Evolutionary conservation across 2,113 vertebrate genomes (phyloP), one percentile per base, ranked within the genome.

Genomic region (Echinops telfairi): DNA sequence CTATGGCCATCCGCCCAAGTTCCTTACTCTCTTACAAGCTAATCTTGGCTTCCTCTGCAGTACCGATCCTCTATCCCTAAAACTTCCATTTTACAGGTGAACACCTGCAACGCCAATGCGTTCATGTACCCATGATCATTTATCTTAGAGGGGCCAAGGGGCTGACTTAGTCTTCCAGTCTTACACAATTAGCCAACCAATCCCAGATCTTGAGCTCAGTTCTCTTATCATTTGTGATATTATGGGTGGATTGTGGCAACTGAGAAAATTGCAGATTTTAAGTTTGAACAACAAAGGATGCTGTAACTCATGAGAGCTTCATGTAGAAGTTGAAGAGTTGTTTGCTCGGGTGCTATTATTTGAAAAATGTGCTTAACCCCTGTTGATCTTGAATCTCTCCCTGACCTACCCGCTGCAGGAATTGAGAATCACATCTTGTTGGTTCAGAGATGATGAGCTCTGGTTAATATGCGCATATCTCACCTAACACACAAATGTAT

Each of bases 281-380:
- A 9, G 22, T 78, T 88, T 83, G 36, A 68, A 36, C 19, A 70
- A 77, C 40, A 53, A 38, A 58, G 64, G 79, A 57, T 75, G 25
- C 7, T 57, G 20, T 71, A 17, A 29, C n/a, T 76, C 68, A 33
- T 7, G 7, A 29, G 36, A 83, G 76, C 64, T 80, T 90, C 71
- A 17, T 64, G 20, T 66, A 36, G 40, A 70, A 92, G 27, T 20
- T 23, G 53, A 90, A 12, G 40, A 90, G 77, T 76, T 83, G 10
- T 60, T 33, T 38, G 73, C 36, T 70, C 79, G 33, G 6, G 20
- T 87, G 57, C 27, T 92, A 15, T 62, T 58, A 60, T 86, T 76
- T 83, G 79, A 82, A 89, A 85, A 83, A 76, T 89, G 27, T n/a
- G 6, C 89, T 47, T 38, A 80, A 60, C 68, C 23, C 33, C 53